A percentile compares a stretch with the other conserved stretches of the same genome.
Conservation (phyloP, 2,797 vertebrate genomes). For the Clarias pachynema region DNA sequence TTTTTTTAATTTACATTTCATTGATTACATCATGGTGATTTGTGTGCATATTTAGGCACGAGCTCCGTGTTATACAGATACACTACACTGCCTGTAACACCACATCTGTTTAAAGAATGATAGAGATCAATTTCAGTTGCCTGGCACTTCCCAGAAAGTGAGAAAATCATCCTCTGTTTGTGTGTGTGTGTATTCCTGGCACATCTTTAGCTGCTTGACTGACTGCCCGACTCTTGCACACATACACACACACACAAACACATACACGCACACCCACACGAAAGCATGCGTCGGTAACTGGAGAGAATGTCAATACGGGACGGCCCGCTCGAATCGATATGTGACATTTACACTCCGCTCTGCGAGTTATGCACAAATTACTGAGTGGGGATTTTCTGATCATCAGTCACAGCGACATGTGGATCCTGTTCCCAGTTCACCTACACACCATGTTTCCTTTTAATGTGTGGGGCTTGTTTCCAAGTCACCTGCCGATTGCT, state of each 20-base stretch:
- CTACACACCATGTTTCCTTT: conserved; percentile 9
- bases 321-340: conserved; percentile 58
- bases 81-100: conserved; percentile 13
- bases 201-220: conserved; percentile 56
- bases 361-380: conserved; percentile 53
- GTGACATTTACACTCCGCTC: conserved; percentile 72
- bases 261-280: conserved; percentile 4
- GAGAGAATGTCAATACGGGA: conserved; percentile 78
- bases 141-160: conserved; percentile 55
- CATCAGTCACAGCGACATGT: conserved; percentile 37
- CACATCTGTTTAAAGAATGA: conserved; percentile 49
- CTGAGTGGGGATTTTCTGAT: conserved; percentile 33
- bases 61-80: conserved; percentile 14
- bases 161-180: conserved; percentile 49
- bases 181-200: conserved; percentile 68
- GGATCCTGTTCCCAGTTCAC: conserved; percentile 29
- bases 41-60: conserved; percentile 32
- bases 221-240: conserved; percentile 39
- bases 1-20: conserved; percentile 27
- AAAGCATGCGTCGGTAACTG: conserved; percentile 69
- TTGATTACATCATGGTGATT: conserved; percentile 15
- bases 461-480: neutral
- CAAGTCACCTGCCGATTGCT: neutral
- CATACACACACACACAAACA: conserved; percentile 16
- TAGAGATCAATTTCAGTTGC: conserved; percentile 52